Percentiles rank a stretch among this genome's conserved stretches.
Conservation (phyloP, 2,888 invertebrate species). For the Macrophya annulata region DNA sequence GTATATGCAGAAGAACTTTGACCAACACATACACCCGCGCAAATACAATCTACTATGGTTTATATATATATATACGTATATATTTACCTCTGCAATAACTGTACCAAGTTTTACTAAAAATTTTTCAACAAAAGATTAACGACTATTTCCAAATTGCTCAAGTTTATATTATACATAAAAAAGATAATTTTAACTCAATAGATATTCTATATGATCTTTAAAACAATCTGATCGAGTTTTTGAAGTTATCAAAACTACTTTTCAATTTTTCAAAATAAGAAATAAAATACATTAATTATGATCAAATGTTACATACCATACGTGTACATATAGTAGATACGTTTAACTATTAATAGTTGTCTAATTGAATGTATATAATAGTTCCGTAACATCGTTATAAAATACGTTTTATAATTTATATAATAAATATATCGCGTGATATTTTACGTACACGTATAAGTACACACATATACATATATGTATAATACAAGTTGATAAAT, state of each 20-base stretch:
- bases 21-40: background rate
- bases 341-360: background rate
- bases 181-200: too few species aligned
- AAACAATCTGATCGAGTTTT: too few species aligned
- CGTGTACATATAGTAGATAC: background rate
- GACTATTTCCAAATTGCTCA: slow-evolving; percentile 12
- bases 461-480: background rate
- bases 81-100: background rate
- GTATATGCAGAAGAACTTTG: background rate
- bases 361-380: background rate
- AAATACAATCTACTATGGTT: background rate
- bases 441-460: background rate
- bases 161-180: too few species aligned
- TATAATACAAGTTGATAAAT: background rate
- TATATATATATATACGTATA: background rate
- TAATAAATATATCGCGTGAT: too few species aligned
- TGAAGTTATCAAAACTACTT: background rate
- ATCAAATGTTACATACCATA: too few species aligned
- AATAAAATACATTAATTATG: too few species aligned
- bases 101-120: slow-evolving; percentile 2
- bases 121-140: background rate
- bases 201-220: too few species aligned
- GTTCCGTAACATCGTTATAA: background rate
- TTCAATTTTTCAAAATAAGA: background rate
- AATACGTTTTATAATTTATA: too few species aligned